Evolutionary conservation across 2,888 invertebrate genomes (phyloP).

Genomic region (Netelia virgata): DNA sequence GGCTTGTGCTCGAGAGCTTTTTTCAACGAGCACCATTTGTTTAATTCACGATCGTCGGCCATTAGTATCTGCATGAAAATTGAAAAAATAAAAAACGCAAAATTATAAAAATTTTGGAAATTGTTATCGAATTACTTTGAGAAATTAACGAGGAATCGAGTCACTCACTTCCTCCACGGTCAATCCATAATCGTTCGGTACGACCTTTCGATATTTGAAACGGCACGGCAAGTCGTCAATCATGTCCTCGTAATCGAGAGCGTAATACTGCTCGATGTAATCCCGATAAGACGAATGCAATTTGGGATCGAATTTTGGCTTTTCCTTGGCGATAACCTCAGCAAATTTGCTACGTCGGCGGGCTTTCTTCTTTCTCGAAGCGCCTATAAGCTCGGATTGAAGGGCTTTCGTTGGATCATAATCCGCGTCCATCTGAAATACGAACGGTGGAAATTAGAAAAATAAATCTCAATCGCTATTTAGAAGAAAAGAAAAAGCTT

Average conservation of each 20-base stretch:
- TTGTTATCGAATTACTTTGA: background rate
- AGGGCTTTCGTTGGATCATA: slow-evolving; percentile 88
- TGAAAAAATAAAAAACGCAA: background rate
- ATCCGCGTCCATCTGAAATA: slow-evolving; percentile 94
- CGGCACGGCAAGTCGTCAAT: slow-evolving; percentile 96
- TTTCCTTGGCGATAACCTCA: slow-evolving; percentile 90
- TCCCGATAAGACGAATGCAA: slow-evolving; percentile 91
- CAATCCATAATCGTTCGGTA: slow-evolving; percentile 96
- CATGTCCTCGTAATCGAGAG: slow-evolving; percentile 97
- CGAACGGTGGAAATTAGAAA: slow-evolving; percentile 10
- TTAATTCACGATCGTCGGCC: slow-evolving; percentile 97
- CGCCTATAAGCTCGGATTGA: slow-evolving; percentile 87
- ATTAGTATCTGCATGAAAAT: slow-evolving; percentile 90
- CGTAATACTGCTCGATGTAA: slow-evolving; percentile 98
- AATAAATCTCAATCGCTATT: slow-evolving; percentile 28
- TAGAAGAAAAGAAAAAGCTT: too few species aligned
- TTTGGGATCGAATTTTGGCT: slow-evolving; percentile 94
- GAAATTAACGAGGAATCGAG: background rate
- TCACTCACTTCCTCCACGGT: slow-evolving; percentile 93
- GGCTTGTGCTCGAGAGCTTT: slow-evolving; percentile 93
- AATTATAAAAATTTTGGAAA: background rate
- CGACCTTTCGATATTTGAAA: slow-evolving; percentile 96
- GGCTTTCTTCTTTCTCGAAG: slow-evolving; percentile 87
- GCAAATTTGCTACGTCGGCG: slow-evolving; percentile 92
- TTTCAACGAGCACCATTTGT: slow-evolving; percentile 97